Conservation (phyloP, 30 jellyfish, hydroid and myxozoan species). For the Turritopsis dohrnii region DNA sequence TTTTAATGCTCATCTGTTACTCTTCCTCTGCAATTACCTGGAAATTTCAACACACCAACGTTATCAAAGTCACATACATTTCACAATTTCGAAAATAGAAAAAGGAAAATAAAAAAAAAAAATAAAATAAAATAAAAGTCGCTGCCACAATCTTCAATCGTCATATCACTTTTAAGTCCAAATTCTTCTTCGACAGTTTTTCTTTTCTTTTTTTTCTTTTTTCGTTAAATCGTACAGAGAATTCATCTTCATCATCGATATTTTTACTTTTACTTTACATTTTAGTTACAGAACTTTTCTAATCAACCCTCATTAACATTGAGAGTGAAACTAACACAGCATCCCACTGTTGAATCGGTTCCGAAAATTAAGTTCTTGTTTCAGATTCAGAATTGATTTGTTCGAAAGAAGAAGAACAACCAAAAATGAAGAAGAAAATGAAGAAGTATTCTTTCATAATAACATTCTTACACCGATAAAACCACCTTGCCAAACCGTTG, state of each 20-base stretch:
- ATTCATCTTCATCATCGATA: not conserved
- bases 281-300: not conserved
- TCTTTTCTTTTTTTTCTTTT: too few relatives aligned
- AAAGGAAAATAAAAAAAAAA: too few relatives aligned
- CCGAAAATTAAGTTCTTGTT: not conserved
- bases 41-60: too few relatives aligned
- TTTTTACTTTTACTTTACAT: not conserved
- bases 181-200: too few relatives aligned
- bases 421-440: not conserved
- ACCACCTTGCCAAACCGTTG: not conserved
- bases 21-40: too few relatives aligned
- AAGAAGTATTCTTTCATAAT: not conserved
- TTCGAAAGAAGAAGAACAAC: not conserved
- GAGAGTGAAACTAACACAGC: not conserved
- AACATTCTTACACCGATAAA: not conserved
- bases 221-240: not conserved
- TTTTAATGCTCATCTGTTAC: not conserved
- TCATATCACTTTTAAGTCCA: too few relatives aligned
- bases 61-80: too few relatives aligned
- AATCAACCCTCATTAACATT: not conserved
- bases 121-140: too few relatives aligned
- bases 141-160: too few relatives aligned
- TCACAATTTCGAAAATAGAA: too few relatives aligned
- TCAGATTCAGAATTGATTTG: not conserved
- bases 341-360: not conserved